These are phyloP conservation scores for Ariolimax columbianus DNA, from an alignment of 2,888 invertebrate genomes.

Conservation along the genomic window DNA sequence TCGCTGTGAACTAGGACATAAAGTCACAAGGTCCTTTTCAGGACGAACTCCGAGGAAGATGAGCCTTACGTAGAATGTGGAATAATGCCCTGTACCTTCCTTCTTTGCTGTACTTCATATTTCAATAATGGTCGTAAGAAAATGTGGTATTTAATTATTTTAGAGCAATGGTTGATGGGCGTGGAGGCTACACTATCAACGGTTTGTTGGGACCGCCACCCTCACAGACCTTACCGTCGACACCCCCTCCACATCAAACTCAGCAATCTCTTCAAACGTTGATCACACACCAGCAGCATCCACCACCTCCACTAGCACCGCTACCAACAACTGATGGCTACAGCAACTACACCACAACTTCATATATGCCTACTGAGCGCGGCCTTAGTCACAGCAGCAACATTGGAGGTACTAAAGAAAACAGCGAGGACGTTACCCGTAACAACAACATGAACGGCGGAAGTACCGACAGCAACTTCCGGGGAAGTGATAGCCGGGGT, in stretches of 20 bases:
- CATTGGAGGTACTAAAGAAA: slow-evolving; percentile 5
- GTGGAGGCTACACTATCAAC: slow-evolving; percentile 39
- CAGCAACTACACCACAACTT: background rate
- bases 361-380: slow-evolving; percentile 10
- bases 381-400: slow-evolving; percentile 3
- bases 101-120: too few relatives aligned
- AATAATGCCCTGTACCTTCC: too few relatives aligned
- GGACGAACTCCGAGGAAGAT: too few relatives aligned
- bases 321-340: slow-evolving; percentile 4
- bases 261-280: slow-evolving; percentile 9
- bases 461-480: background rate
- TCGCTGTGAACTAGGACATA: too few relatives aligned
- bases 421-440: slow-evolving; percentile 5
- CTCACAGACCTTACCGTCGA: slow-evolving; percentile 2
- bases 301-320: background rate
- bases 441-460: background rate
- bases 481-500: slow-evolving; percentile 1
- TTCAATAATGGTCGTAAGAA: too few relatives aligned
- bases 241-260: slow-evolving; percentile 25
- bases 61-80: too few relatives aligned
- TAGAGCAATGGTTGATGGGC: slow-evolving; percentile 25
- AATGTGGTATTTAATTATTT: too few relatives aligned
- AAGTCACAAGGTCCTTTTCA: too few relatives aligned
- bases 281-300: background rate
- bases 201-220: slow-evolving; percentile 36